Evolutionary conservation across 2,888 invertebrate genomes (phyloP).

Genomic region (Phyto melanocephala): DNA sequence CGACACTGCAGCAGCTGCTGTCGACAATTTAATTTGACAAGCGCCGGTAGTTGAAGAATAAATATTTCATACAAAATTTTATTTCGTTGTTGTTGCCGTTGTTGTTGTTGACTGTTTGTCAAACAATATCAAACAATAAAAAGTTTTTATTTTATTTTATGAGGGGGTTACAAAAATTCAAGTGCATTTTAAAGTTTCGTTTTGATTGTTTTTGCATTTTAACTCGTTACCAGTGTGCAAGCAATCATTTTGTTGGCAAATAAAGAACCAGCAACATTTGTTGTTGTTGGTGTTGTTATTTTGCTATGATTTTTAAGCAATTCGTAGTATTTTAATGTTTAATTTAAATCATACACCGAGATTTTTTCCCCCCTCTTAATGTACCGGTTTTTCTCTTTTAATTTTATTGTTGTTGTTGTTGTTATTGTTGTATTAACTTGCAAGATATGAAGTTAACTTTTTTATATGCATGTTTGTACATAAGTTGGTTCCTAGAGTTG

Average conservation of each 20-base stretch:
- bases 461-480: neutral
- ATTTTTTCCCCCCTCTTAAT: neutral
- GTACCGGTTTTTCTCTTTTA: neutral
- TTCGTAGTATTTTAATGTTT: conserved; percentile 16
- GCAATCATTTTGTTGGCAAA: neutral
- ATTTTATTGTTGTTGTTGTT: too few relatives aligned
- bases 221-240: neutral
- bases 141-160: too few relatives aligned
- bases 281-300: neutral
- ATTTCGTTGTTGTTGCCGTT: conserved; percentile 12
- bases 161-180: neutral
- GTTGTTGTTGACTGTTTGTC: conserved; percentile 15
- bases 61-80: conserved; percentile 34
- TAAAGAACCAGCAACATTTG: neutral
- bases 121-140: conserved; percentile 20
- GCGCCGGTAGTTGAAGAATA: conserved; percentile 46
- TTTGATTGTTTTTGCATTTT: neutral
- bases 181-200: neutral
- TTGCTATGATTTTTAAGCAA: neutral
- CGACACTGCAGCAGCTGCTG: conserved; percentile 8
- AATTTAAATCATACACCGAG: conserved; percentile 3
- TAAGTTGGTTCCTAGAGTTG: conserved; percentile 27
- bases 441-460: neutral
- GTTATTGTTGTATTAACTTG: neutral
- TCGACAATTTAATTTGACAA: conserved; percentile 52